Base-by-base conservation (phyloP, 2,888 invertebrate species). In the Dryobotodes eremita region DNA sequence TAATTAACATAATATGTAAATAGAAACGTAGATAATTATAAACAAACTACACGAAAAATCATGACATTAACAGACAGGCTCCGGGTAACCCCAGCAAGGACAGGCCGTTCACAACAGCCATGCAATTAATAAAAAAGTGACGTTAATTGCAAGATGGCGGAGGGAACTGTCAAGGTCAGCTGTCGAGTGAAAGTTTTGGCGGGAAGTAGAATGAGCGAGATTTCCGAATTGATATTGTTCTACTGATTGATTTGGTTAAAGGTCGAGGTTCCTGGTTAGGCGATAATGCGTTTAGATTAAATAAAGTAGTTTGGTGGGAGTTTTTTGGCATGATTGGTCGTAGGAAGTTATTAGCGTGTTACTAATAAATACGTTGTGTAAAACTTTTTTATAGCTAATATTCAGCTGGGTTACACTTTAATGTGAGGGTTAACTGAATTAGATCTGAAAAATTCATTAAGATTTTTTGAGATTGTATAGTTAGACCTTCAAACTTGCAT, bases 121-220 rank as follows among this genome's bases (percentile, higher is more conserved):
- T 23, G 77, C 75, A 68, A 84, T 86, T 82, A 75, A 84, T 79
- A 50, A 70, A 73, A 87, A 81, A 85, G 31, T 79, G 80, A 83
- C 78, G 76, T 77, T 83, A 80, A 80, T 85, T 77, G 80, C 88
- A 89, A 89, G 76, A 90, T 89, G 87, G 89, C 88, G 86, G 83
- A 71, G 70, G n/a, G 59, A 83, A 53, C 89, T 90, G 90, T 89
- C 91, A 92, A 92, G 92, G 92, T 83, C 86, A 88, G 48, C 88
- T 90, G 89, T 88, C 88, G 88, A 84, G 88, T 90, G 91, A 92
- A 91, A 92, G 92, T 89, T 88, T 89, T 88, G 76, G 86, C 88
- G 88, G 88, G 88, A 86, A 84, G 87, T 83, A 79, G 84, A 86
- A 80, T 71, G 76, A 73, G 62, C 75, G 71, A 77, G 83, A 83